These are phyloP conservation scores for Okamejei kenojei DNA, from an alignment of 2,797 vertebrate species.

Conservation along the genomic window DNA sequence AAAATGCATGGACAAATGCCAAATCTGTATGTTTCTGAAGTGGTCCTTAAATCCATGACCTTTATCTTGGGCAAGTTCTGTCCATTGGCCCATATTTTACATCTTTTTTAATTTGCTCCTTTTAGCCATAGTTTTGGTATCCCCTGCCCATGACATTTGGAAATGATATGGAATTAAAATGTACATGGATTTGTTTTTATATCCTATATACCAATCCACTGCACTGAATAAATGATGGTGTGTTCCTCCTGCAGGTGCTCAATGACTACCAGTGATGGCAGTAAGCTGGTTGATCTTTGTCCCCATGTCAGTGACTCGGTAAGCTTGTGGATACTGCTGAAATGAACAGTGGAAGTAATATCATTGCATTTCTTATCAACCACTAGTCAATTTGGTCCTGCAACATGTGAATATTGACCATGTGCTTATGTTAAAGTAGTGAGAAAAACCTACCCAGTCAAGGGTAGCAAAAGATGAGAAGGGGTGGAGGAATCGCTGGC, in stretches of 20 bases:
- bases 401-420: background rate
- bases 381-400: background rate
- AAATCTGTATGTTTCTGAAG: background rate
- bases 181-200: background rate
- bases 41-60: background rate
- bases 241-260: conserved; percentile 72
- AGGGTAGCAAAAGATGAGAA: no score
- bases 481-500: no score
- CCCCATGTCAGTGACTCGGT: conserved; percentile 94
- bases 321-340: conserved; percentile 42
- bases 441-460: no score
- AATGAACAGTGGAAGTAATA: background rate
- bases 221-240: background rate
- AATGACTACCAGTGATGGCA: conserved; percentile 93
- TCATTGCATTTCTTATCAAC: no score
- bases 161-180: no score
- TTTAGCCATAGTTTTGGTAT: background rate
- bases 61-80: background rate
- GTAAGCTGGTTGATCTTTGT: conserved; percentile 92
- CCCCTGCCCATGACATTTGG: no score
- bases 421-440: no score
- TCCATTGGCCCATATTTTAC: background rate
- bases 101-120: background rate
- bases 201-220: background rate
- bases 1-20: background rate